Evolutionary conservation across 2,797 vertebrate species (phyloP).

Genomic region (Antrozous pallidus): DNA sequence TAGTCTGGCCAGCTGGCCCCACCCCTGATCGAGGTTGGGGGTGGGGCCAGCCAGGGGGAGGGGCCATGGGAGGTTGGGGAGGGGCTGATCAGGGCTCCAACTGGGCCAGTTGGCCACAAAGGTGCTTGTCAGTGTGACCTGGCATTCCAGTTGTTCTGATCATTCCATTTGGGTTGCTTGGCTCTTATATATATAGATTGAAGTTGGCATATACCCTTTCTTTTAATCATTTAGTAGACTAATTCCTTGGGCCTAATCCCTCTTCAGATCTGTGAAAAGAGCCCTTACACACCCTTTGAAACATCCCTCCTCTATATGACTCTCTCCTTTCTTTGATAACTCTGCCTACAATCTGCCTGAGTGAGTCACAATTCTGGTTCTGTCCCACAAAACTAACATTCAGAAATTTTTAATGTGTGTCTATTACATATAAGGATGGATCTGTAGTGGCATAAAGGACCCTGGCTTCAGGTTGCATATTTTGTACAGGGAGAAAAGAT

Average conservation of each 20-base stretch:
- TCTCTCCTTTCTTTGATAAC: neutral
- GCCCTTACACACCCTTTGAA: neutral
- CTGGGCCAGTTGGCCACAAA: fast-evolving
- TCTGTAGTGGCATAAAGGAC: neutral
- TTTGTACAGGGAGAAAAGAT: neutral
- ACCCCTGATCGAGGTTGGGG: too few relatives aligned
- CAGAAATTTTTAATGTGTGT: neutral
- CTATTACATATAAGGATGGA: neutral
- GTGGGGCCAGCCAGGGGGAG: too few relatives aligned
- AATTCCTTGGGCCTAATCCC: neutral
- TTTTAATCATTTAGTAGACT: neutral
- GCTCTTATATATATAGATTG: neutral
- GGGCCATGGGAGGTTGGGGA: too few relatives aligned
- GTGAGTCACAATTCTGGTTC: neutral
- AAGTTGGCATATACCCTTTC: neutral
- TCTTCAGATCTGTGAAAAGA: neutral
- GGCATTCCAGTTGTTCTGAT: too few relatives aligned
- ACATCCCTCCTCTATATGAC: neutral
- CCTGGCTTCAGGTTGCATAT: neutral
- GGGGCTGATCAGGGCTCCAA: too few relatives aligned
- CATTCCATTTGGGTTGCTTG: too few relatives aligned
- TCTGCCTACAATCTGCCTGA: neutral
- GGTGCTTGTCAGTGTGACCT: too few relatives aligned
- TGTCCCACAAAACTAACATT: neutral
- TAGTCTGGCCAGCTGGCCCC: too few relatives aligned